phyloP scores from a whole-genome alignment of 2,113 vertebrate species.

The Leptodactylus fuscus region DNA sequence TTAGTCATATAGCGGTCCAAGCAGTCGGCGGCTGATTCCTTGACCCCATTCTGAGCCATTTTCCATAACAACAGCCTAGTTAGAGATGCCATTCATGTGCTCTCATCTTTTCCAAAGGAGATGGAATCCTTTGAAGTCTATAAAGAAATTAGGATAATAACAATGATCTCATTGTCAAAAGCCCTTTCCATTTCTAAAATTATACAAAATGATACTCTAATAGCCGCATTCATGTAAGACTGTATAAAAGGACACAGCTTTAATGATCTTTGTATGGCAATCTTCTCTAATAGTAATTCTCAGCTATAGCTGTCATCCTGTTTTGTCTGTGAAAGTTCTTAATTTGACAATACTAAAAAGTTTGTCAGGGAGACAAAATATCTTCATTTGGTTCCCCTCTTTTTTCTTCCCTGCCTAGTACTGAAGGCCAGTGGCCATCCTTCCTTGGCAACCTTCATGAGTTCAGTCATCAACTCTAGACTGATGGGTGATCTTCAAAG shows the following conservation, averaged over 20 bases:
- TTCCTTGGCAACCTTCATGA: no score
- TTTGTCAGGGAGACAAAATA: no score
- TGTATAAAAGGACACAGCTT: background rate
- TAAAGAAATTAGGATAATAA: slow-evolving; percentile 14
- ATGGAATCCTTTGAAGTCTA: slow-evolving; percentile 13
- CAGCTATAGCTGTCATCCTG: background rate
- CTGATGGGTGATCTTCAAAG: no score
- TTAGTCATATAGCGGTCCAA: background rate
- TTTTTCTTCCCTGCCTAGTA: no score
- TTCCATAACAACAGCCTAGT: background rate
- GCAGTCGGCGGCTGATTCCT: slow-evolving; percentile 4
- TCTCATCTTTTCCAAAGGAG: background rate
- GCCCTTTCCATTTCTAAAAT: background rate
- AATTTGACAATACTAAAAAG: background rate
- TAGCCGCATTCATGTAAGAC: background rate
- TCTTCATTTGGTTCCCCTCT: background rate
- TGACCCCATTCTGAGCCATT: slow-evolving; percentile 11
- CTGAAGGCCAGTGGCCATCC: no score
- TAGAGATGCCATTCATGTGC: slow-evolving; percentile 4
- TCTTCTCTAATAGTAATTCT: no score
- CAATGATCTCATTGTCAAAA: slow-evolving; percentile 13
- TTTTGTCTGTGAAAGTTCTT: background rate
- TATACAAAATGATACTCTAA: background rate
- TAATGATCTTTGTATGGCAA: no score
- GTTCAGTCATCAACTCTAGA: no score